Base-by-base conservation (phyloP, 1,140 invertebrate genomes). In the Mycetomoellerius zeteki region DNA sequence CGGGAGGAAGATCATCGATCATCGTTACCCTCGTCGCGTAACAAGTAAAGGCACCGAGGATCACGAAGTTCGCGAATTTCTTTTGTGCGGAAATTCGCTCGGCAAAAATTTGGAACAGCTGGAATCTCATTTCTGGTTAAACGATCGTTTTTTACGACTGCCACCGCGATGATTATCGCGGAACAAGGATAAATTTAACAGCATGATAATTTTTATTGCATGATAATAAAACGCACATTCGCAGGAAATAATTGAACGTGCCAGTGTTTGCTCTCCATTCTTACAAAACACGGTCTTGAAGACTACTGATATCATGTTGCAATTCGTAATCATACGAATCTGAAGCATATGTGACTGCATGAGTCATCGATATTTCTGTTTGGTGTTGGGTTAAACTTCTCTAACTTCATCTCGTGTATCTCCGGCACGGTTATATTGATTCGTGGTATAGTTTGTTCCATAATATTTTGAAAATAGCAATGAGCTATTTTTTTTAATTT, bases 1-100 rank as follows among this genome's bases (percentile, higher is more conserved):
- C 37, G 19, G 24, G 4, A 62, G 24, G 24, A 82, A 75, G 37
- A 84, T 84, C 69, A 60, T 84, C 69, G 80, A 73, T 84, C 54
- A 75, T 60, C 54, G 52, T 69, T 43, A 47, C 14, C 14, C 47
- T 27, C n/a, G 33, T n/a, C 21, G 67, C 37, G 69, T 54, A 84
- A 73, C 69, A 84, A 73, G 80, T 73, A 37, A 84, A 73, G 47
- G 56, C 54, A 62, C 7, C 54, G 52, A 30, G 37, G 19, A 60
- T 47, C n/a, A 37, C 54, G 5, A 73, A 50, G 19, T 84, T 84
- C 16, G 37, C 27, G 3, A 81, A 81, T 27, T 50, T 60, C 37
- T 33, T 58, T 60, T 56, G 7, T n/a, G 52, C 54, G 67, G 60
- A 21, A 10, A 4, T 33, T 60, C 52, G 12, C 10, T 14, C 16